Base-by-base conservation (phyloP, 1,140 invertebrate species). In the Bradynema listronoti region DNA sequence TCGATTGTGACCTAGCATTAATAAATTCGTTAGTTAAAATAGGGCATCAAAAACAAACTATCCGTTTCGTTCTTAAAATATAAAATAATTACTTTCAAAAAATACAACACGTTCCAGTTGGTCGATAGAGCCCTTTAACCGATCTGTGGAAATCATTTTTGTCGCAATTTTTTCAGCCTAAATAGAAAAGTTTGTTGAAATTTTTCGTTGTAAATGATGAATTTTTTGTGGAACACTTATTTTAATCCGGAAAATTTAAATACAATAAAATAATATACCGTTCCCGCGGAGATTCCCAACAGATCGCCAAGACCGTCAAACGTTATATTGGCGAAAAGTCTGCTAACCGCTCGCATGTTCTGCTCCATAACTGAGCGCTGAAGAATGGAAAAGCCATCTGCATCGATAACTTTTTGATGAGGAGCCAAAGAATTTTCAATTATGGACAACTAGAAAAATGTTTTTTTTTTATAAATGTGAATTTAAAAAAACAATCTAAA, bases 331-430 rank as follows among this genome's bases (percentile, higher is more conserved):
- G 93, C 96, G 78, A 98, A 97, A 1, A 97, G 81, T 81, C 96
- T 96, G 79, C 90, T 94, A 36, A 91, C 92, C 1, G 93, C 94
- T 46, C 97, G 80, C 58, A 98, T 82, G 81, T 97, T 98, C 80
- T 98, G 93, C 80, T 98, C 93, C 70, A 96, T 91, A 16, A 97
- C 90, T 19, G 94, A 93, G 53, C 92, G 84, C 79, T 96, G 91
- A 53, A 98, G 81, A 71, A 97, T 95, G 7, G 91, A 91, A 0
- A 90, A 90, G 82, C 86, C 87, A 80, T 88, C 87, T 29, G 83
- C 78, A 34, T 87, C 89, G 22, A 83, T 83, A 45, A 91, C 91
- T 83, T 94, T 93, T 78, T 98, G 94, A 81, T 98, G 93, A 25
- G 87, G 86, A 77, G 89, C 87, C 63, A 98, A 81, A 55, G 94